A percentile compares a stretch with the other conserved stretches of the same genome.
Conservation (phyloP, 92 coral and sea anemone species). For the Palythoa caribaeorum region DNA sequence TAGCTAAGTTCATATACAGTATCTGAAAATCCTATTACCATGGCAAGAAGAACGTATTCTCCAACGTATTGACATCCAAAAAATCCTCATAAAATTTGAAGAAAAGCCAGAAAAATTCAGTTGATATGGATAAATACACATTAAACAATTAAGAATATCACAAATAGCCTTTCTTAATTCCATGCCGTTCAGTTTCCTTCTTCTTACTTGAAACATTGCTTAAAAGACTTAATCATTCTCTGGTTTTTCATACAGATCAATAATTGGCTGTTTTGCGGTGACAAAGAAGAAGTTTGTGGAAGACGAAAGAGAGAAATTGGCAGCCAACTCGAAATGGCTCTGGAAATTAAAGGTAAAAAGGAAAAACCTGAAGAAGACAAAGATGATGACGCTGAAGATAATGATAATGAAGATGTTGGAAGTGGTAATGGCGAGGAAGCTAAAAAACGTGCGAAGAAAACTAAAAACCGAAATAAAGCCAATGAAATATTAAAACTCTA, state of each 20-base stretch:
- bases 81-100: too few relatives aligned
- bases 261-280: constrained; percentile 34
- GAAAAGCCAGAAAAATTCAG: too few relatives aligned
- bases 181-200: background rate
- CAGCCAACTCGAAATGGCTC: background rate
- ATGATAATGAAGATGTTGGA: background rate
- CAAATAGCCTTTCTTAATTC: too few relatives aligned
- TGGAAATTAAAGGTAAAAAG: constrained; percentile 20
- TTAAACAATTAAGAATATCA: too few relatives aligned
- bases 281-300: background rate
- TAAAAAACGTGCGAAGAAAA: background rate
- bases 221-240: background rate
- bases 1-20: too few relatives aligned
- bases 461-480: too few relatives aligned
- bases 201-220: background rate
- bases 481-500: too few relatives aligned
- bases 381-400: background rate
- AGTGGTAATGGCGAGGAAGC: background rate
- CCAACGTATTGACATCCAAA: too few relatives aligned
- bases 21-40: too few relatives aligned
- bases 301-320: background rate
- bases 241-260: background rate
- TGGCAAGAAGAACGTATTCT: too few relatives aligned
- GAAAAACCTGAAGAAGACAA: constrained; percentile 33
- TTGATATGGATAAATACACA: too few relatives aligned